Percentiles rank a stretch among this genome's conserved stretches.
Evolutionary conservation across 2,797 vertebrate genomes (phyloP).

Genomic region (Serranus cabrilla): DNA sequence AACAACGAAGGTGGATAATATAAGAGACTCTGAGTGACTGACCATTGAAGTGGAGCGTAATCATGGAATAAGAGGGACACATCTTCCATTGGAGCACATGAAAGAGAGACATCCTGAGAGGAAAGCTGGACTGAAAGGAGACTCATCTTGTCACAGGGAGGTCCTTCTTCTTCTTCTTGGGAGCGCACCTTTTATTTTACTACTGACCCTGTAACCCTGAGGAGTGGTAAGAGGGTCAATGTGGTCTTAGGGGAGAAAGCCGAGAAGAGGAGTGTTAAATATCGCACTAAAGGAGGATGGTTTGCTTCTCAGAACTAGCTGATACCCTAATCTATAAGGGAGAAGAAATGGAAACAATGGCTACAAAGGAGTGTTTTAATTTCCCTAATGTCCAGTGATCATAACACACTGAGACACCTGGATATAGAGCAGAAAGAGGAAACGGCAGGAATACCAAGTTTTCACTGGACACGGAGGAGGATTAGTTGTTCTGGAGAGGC

Average conservation of each 20-base stretch:
- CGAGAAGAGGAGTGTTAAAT: constrained; percentile 11
- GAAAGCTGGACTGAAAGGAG: constrained; percentile 27
- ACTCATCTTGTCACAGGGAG: constrained; percentile 40
- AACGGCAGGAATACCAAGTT: constrained; percentile 21
- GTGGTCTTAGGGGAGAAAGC: constrained; percentile 4
- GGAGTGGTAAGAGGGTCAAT: constrained; percentile 16
- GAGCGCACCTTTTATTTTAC: constrained; percentile 4
- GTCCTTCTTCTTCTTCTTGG: constrained; percentile 32
- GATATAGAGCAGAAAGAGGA: constrained; percentile 21
- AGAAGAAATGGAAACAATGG: constrained; percentile 19
- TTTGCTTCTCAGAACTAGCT: constrained; percentile 17
- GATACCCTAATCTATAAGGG: not conserved
- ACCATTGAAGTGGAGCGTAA: constrained; percentile 31
- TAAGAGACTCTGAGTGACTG: constrained; percentile 35
- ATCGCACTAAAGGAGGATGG: constrained; percentile 19
- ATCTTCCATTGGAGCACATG: constrained; percentile 25
- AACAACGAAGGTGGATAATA: constrained; percentile 24
- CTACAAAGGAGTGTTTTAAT: constrained; percentile 8
- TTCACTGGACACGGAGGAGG: constrained; percentile 20
- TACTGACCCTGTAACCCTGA: constrained; percentile 22
- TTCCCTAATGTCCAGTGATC: constrained; percentile 20
- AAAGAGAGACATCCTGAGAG: constrained; percentile 9
- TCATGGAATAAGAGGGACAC: constrained; percentile 8
- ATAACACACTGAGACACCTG: constrained; percentile 3
- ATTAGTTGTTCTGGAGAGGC: constrained; percentile 43